These are phyloP conservation scores for Ochropleura leucogaster DNA, from an alignment of 2,888 invertebrate genomes.

Conservation along the genomic window DNA sequence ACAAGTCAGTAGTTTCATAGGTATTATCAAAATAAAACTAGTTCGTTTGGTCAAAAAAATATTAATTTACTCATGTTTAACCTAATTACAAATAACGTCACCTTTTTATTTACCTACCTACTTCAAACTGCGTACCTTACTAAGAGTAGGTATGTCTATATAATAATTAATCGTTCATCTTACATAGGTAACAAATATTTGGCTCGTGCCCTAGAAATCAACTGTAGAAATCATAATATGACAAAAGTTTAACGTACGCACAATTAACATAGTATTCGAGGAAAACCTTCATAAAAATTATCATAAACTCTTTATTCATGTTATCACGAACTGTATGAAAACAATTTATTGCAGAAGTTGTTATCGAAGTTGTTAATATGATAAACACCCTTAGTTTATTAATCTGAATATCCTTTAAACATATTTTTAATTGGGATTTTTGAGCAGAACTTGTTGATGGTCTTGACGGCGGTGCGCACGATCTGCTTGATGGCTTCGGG, in stretches of 20 bases:
- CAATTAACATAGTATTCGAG: slow-evolving; percentile 11
- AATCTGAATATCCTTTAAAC: slow-evolving; percentile 73
- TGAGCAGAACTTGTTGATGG: slow-evolving; percentile 86
- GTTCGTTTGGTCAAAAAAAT: slow-evolving; percentile 14
- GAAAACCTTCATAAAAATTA: not conserved
- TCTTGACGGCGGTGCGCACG: slow-evolving; percentile 80
- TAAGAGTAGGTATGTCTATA: not conserved
- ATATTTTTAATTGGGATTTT: slow-evolving; percentile 75
- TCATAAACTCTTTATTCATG: slow-evolving; percentile 15
- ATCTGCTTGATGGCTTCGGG: slow-evolving; percentile 87
- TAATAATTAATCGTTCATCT: slow-evolving; percentile 18
- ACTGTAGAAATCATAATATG: slow-evolving; percentile 4
- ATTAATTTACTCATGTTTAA: slow-evolving; percentile 31
- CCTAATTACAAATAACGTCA: slow-evolving; percentile 17
- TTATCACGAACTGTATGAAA: not conserved
- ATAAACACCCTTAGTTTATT: slow-evolving; percentile 20
- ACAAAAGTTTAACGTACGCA: not conserved
- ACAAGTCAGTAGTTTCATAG: not conserved
- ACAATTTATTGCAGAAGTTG: not conserved
- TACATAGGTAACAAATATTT: not conserved
- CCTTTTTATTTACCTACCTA: slow-evolving; percentile 13
- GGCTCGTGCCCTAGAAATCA: not conserved
- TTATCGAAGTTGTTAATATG: not conserved
- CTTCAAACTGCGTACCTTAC: slow-evolving; percentile 3
- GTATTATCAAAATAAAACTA: slow-evolving; percentile 9